Base-by-base conservation (phyloP, 2,888 invertebrate species). In the Leucozona laternaria region DNA sequence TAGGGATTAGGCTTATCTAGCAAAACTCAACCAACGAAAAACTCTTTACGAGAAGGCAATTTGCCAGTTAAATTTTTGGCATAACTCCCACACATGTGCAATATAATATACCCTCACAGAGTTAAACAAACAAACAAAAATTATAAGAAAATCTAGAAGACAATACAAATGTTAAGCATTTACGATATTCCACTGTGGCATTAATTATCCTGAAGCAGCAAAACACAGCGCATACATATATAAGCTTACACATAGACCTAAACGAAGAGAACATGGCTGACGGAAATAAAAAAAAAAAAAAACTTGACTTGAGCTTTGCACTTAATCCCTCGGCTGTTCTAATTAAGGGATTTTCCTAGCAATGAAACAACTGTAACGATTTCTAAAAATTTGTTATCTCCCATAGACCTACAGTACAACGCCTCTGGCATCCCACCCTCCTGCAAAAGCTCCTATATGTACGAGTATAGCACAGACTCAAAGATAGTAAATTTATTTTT, bases 291-390 rank as follows among this genome's bases (percentile, higher is more conserved):
- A 48, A 80, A 76, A 31, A 31, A 31, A 31, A 31, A 66, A 40
- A 80, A 72, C 60, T 78, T 70, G 77, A 73, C 73, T 81, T 78
- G 78, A 81, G 81, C 86, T 86, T 78, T 78, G 81, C 34, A 64
- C 73, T 71, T 86, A 86, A 86, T 86, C 86, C 86, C 81, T 78
- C 17, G 68, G 78, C 78, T 75, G 81, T 75, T 81, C 81, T 86
- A 86, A 86, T 86, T 86, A 86, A 75, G 86, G 78, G 81, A 81
- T 86, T 86, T 81, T 73, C 73, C 81, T 78, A 64, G 73, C 81
- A 81, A 86, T 81, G 86, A 86, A 86, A 86, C 73, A 86, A 86
- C 78, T 78, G 86, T 86, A 81, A 81, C 81, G 73, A 68, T 81
- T 75, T 68, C 77, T 60, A 78, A 86, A 85, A 78, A 73, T 77